Conservation (phyloP, 2,888 invertebrate species). For the Sthenelais limicola region DNA sequence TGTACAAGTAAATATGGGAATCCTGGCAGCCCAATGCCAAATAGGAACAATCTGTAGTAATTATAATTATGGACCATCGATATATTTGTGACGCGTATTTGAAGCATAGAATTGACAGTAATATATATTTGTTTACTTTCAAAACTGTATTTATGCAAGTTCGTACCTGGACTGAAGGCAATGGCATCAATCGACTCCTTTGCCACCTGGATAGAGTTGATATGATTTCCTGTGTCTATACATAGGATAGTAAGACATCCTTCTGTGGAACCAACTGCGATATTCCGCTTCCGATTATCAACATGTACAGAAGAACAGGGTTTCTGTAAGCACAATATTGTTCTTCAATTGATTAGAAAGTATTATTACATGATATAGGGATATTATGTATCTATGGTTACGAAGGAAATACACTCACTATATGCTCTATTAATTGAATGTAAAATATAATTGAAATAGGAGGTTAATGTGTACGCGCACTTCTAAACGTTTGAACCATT, state of each 20-base stretch:
- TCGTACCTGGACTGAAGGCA: slow-evolving; percentile 85
- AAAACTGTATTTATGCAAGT: too few relatives aligned
- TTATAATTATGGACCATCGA: too few relatives aligned
- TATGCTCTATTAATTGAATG: too few relatives aligned
- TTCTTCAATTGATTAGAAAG: too few relatives aligned
- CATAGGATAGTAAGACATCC: slow-evolving; percentile 90
- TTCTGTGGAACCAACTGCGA: slow-evolving; percentile 91
- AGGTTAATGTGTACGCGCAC: slow-evolving; percentile 56
- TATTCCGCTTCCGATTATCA: slow-evolving; percentile 88
- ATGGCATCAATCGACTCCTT: slow-evolving; percentile 89
- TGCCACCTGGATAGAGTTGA: slow-evolving; percentile 88
- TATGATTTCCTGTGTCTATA: slow-evolving; percentile 87
- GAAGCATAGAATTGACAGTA: too few relatives aligned
- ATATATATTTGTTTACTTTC: too few relatives aligned
- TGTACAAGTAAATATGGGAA: slow-evolving; percentile 86
- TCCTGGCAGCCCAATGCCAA: slow-evolving; percentile 93
- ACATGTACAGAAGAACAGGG: slow-evolving; percentile 90
- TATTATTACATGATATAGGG: too few relatives aligned
- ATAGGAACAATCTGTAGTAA: slow-evolving; percentile 84
- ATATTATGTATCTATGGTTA: too few relatives aligned
- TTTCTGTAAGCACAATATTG: background rate
- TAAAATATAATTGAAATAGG: too few relatives aligned
- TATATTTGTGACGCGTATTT: too few relatives aligned
- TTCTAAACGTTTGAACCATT: slow-evolving; percentile 87
- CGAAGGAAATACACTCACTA: too few relatives aligned